phyloP scores from a whole-genome alignment of 2,888 invertebrate genomes.

The Iselma pallidipennis region DNA sequence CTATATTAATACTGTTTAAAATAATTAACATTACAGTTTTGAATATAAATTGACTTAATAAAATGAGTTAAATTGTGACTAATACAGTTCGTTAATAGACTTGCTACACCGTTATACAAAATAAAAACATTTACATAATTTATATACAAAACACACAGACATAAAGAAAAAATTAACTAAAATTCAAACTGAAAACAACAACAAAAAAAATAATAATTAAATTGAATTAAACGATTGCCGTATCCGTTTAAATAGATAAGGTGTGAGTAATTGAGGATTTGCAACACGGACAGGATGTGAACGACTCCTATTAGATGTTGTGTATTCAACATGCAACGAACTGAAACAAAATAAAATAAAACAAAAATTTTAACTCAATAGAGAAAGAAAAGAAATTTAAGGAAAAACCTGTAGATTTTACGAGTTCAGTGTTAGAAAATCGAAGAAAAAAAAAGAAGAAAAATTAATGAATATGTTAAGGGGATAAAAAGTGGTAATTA shows the following conservation, averaged over 20 bases:
- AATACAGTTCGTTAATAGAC: no score
- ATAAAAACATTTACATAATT: no score
- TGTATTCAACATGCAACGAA: neutral
- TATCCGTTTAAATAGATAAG: conserved; percentile 8
- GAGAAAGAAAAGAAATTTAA: neutral
- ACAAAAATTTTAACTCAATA: no score
- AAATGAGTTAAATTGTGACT: no score
- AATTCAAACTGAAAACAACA: no score
- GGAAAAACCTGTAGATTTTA: neutral
- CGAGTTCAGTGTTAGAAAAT: no score
- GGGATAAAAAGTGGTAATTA: neutral
- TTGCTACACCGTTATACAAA: no score
- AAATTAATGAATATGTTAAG: neutral
- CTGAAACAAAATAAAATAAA: conserved; percentile 6
- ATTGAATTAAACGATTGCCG: conserved; percentile 9
- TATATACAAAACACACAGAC: no score
- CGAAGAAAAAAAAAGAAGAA: neutral
- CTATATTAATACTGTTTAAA: no score
- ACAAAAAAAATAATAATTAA: neutral
- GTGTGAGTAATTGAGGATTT: conserved; percentile 7
- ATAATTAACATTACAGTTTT: no score
- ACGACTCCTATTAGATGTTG: neutral
- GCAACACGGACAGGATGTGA: conserved; percentile 10
- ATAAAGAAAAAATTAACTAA: neutral
- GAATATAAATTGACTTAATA: no score